Evolutionary conservation across 1,140 invertebrate genomes (phyloP), one percentile per base, ranked within the genome.

Genomic region (Drosophila teissieri): DNA sequence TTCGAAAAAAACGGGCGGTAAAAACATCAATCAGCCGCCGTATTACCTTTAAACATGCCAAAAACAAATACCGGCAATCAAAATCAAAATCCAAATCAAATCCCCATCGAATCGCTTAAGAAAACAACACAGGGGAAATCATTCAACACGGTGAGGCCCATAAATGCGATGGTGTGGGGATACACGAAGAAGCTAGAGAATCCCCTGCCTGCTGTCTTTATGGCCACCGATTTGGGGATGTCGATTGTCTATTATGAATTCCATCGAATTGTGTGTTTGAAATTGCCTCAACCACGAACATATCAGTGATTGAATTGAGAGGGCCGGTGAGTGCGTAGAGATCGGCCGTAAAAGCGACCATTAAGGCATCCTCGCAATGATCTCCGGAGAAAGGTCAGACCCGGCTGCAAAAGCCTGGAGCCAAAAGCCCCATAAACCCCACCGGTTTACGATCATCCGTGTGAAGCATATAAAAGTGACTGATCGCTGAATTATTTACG

Each of bases 11-110:
- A 39, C 11, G 12, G 37, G 4, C 40, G 22, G 52, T 19, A 53
- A 48, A 80, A 88, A 88, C 84, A 88, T 88, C 84, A 89, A 84
- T 84, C 78, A 85, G 74, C 62, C 42, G 49, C 49, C 67, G 69
- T 88, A 88, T 91, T 82, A 91, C 73, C 81, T 83, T 70, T 77
- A 86, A 91, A 86, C 90, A 91, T 86, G 89, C 89, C 73, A 91
- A 76, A 91, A 91, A 85, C 89, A 91, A 91, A 91, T 80, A 83
- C 49, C 64, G 55, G 60, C 82, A 55, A 85, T 86, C 82, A 85
- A 85, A 79, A 75, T 78, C 34, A 37, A 39, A 39, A 39, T 39
- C 64, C 74, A 73, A 56, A 72, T 45, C 67, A 79, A 79, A 84
- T 19, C 19, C 73, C 81, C 76, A 86, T 78, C 82, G 84, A 65